These are phyloP conservation scores for Cercocebus atys DNA, from an alignment of 2,113 vertebrate species.

Conservation along the genomic window DNA sequence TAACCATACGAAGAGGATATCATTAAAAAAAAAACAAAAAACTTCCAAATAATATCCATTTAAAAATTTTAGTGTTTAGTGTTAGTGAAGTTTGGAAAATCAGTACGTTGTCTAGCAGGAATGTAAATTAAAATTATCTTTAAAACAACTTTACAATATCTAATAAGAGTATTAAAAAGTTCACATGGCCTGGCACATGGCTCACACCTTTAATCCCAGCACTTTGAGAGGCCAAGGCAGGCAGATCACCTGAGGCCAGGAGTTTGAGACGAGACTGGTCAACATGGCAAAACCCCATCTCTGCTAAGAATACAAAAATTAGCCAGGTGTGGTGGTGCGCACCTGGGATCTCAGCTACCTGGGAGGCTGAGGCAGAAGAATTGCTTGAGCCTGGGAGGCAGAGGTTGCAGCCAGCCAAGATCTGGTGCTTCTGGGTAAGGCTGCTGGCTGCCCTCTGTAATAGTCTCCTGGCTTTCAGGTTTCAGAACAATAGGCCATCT, in stretches of 20 bases:
- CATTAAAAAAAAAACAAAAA: neutral
- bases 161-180: neutral
- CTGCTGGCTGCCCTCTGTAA: neutral
- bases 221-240: neutral
- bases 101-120: neutral
- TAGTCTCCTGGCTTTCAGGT: neutral
- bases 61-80: neutral
- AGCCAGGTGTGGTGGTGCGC: neutral
- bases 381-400: neutral
- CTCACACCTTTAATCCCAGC: neutral
- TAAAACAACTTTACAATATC: constrained; percentile 27
- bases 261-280: neutral
- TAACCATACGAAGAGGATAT: neutral
- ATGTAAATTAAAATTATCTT: neutral
- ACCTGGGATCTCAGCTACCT: neutral
- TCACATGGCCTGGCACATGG: neutral
- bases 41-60: neutral
- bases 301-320: neutral
- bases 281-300: neutral
- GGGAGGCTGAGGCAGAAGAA: neutral
- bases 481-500: neutral
- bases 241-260: neutral
- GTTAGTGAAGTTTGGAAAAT: neutral
- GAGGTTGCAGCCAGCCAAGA: too few relatives aligned
- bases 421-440: neutral